phyloP scores from a whole-genome alignment of 2,113 vertebrate species.

The Calypte anna region DNA sequence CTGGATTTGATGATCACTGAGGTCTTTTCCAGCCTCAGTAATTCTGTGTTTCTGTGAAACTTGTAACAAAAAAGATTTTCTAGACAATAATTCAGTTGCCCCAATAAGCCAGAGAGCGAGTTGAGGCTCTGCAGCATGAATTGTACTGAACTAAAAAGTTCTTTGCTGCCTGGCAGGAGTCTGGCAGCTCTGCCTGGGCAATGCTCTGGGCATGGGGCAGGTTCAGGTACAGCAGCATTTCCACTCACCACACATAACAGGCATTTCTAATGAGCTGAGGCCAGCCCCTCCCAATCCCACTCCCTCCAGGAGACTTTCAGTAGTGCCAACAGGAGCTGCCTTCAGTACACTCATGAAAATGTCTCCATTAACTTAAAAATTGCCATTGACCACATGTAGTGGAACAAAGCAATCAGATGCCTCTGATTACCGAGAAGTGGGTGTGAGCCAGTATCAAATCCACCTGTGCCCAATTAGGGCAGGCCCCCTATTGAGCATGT shows the following conservation, averaged over 20 bases:
- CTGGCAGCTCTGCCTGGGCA: not conserved
- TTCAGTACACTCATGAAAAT: not conserved
- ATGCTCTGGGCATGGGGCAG: rapidly evolving
- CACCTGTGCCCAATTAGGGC: no score
- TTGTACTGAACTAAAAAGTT: not conserved
- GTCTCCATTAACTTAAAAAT: not conserved
- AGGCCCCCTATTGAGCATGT: no score
- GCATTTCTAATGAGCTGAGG: not conserved
- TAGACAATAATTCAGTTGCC: not conserved
- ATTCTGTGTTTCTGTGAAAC: not conserved
- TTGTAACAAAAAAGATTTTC: not conserved
- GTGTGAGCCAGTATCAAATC: no score
- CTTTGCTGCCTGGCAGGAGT: not conserved
- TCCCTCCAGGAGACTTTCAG: not conserved
- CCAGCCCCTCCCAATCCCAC: not conserved
- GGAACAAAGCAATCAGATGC: no score
- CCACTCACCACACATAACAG: rapidly evolving
- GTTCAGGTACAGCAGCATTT: not conserved
- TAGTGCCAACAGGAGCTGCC: not conserved
- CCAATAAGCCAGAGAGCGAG: not conserved
- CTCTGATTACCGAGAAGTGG: no score
- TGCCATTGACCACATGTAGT: not conserved
- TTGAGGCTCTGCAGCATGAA: not conserved
- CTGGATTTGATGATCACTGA: no score
- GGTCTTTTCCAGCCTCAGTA: no score